phyloP scores from a whole-genome alignment of 2,797 vertebrate genomes.

The Bothrops alternatus region DNA sequence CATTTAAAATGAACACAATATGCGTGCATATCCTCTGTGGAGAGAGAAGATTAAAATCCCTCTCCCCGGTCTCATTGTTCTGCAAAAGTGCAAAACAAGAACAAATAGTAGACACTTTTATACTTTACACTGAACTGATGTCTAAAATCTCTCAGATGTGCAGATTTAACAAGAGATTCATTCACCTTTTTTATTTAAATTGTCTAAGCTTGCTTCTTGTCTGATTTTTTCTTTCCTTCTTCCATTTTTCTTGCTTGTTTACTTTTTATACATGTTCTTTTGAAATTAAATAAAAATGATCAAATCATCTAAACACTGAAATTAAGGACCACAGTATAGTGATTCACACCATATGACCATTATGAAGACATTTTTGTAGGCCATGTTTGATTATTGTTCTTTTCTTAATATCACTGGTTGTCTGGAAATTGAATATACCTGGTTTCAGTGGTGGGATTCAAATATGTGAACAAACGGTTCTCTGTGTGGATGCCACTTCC shows the following conservation, averaged over 20 bases:
- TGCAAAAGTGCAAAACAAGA: background rate
- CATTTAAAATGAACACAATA: background rate
- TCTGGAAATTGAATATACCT: background rate
- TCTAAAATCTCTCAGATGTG: background rate
- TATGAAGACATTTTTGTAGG: background rate
- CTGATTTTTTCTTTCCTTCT: background rate
- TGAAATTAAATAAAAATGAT: background rate
- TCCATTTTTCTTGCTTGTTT: background rate
- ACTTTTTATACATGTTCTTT: background rate
- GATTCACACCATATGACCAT: background rate
- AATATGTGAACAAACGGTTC: too few species aligned
- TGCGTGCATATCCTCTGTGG: background rate
- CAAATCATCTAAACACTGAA: background rate
- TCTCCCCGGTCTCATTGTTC: background rate
- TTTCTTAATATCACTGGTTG: background rate
- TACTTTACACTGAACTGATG: background rate
- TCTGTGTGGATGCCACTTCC: too few species aligned
- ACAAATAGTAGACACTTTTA: background rate
- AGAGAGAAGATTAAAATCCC: background rate
- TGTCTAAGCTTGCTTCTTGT: background rate
- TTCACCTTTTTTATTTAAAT: background rate
- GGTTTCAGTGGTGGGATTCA: too few species aligned
- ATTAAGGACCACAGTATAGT: background rate
- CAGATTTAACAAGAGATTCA: background rate
- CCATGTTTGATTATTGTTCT: background rate